A percentile compares a stretch with the other conserved stretches of the same genome.
These are phyloP conservation scores for Hydriomena furcata DNA, from an alignment of 2,888 invertebrate genomes.

Conservation along the genomic window DNA sequence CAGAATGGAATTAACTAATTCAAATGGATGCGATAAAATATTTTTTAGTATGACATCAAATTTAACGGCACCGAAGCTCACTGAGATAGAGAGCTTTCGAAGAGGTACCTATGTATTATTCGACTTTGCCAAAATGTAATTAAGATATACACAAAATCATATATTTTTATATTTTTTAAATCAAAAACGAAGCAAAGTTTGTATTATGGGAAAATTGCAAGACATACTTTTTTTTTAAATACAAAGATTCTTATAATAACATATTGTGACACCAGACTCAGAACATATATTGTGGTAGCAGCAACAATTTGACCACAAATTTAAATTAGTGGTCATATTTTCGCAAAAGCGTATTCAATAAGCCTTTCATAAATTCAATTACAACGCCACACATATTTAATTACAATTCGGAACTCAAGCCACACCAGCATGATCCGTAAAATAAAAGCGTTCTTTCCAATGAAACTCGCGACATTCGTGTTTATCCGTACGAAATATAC, in stretches of 20 bases:
- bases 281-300: neutral
- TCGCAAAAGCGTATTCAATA: neutral
- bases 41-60: slow-evolving; percentile 24
- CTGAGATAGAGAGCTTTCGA: neutral
- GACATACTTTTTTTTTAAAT: no score
- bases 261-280: no score
- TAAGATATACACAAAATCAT: no score
- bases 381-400: slow-evolving; percentile 9
- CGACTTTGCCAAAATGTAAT: no score
- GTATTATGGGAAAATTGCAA: no score
- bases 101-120: neutral
- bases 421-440: slow-evolving; percentile 12
- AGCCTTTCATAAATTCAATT: slow-evolving; percentile 15
- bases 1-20: slow-evolving; percentile 27
- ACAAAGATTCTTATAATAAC: no score
- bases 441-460: slow-evolving; percentile 18
- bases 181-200: no score
- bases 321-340: slow-evolving; percentile 4
- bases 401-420: slow-evolving; percentile 10
- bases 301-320: slow-evolving; percentile 3
- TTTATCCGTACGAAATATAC: slow-evolving; percentile 31
- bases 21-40: slow-evolving; percentile 29
- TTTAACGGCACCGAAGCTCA: slow-evolving; percentile 22
- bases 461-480: slow-evolving; percentile 25
- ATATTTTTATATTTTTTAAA: no score